Evolutionary conservation across 2,888 invertebrate species (phyloP).

Genomic region (Amphipoea oculea): DNA sequence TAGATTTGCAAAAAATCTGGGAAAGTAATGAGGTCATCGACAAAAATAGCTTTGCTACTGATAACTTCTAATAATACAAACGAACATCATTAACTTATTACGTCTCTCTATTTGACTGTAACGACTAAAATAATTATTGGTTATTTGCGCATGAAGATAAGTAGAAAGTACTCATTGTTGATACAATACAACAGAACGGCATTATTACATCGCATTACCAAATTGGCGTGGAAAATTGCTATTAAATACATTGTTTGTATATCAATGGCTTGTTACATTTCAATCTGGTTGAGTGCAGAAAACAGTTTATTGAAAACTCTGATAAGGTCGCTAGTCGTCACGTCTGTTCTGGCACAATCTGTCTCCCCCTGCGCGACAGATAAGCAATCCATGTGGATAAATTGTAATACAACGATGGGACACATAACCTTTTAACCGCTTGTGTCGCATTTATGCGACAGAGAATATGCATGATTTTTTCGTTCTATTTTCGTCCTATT

Average conservation of each 20-base stretch:
- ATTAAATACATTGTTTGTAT: constrained; percentile 53
- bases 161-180: constrained; percentile 28
- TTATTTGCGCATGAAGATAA: constrained; percentile 55
- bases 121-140: constrained; percentile 44
- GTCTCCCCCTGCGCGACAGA: not conserved
- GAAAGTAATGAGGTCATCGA: not conserved
- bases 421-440: no score
- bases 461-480: no score
- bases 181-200: constrained; percentile 20
- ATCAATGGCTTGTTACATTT: constrained; percentile 50
- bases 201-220: constrained; percentile 42
- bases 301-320: constrained; percentile 35
- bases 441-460: no score
- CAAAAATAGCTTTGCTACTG: not conserved
- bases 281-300: constrained; percentile 45
- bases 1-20: not conserved
- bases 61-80: constrained; percentile 16
- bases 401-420: not conserved
- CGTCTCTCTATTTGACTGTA: constrained; percentile 5
- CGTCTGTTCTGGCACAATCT: not conserved
- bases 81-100: constrained; percentile 7
- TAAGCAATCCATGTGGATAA: constrained; percentile 23
- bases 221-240: constrained; percentile 52
- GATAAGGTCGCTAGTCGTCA: constrained; percentile 42
- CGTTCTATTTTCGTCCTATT: no score